Base-by-base conservation (phyloP, 2,888 invertebrate species). In the Dromius quadrimaculatus region DNA sequence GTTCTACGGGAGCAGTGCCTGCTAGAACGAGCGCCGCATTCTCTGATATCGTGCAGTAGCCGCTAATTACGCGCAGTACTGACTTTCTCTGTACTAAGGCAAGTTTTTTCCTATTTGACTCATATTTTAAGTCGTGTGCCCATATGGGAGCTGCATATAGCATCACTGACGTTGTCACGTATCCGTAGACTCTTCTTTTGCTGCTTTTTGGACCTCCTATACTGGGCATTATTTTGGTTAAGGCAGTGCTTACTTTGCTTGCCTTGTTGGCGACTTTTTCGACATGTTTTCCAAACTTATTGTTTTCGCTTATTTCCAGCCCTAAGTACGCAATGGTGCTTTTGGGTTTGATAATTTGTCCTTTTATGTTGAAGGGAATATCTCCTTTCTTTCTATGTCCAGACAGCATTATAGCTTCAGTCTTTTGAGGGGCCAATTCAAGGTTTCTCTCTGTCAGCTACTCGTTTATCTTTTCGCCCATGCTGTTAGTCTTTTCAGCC, bases 341-440 rank as follows among this genome's bases (percentile, higher is more conserved):
- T 3, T 17, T 6, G 2, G 34, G 15, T 19, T 1, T 17, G 9
- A 50, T 65, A 11, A 2, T 50, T 9, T 43, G 11, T 1, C 15
- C 1, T 4, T n/a, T 20, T 1, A 32, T 6, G 6, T 9, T 19
- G 5, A 65, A 22, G 2, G 5, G 15, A 2, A 50, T 1, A 15
- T 6, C 8, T 13, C 1, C 34, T 2, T 2, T 11, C 15, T 47
- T 65, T 19, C 32, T 9, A 1, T 11, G 9, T 1, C 47, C 47
- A 3, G 23, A 15, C 1, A 65, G 34, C 2, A 65, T 5, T 13
- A 65, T 17, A 13, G 65, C 50, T 20, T 73, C 72, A 1, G 72
- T 73, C 38, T 71, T 73, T 15, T 71, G 34, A 4, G 54, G 47
- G 5, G 71, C 65, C 34, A 65, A 13, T 2, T 15, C 13, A 4